Base-by-base conservation (phyloP, 2,888 invertebrate species). In the Tinea semifulvella region DNA sequence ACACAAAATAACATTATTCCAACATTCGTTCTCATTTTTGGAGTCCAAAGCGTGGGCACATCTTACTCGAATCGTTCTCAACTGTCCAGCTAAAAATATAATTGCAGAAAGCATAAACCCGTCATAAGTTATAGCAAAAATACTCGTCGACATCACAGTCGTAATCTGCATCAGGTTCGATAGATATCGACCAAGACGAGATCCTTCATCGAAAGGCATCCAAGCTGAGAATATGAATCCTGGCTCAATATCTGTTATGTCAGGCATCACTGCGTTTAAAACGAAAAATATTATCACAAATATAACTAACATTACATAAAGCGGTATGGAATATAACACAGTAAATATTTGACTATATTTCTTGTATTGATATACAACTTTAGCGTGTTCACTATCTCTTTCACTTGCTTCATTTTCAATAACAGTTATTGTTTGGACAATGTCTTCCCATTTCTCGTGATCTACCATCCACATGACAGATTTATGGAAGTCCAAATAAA, bases 71-170 rank as follows among this genome's bases (percentile, higher is more conserved):
- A 63, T 55, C 7, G 69, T 56, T 45, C 54, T 63, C 19, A 74
- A 52, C 48, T 74, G 74, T 11, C 70, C 72, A 25, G 64, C 59
- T 36, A 70, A 67, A 49, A 69, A 72, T 45, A 73, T 69, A 70
- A 74, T 68, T 2, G 66, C 57, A 0, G 68, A 55, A 0, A 65
- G 56, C 1, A 65, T 63, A 2, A 65, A 52, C 25, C 65, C 64
- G 43, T 74, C 73, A 72, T 71, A 74, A 8, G 57, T 55, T 3
- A 71, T 53, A 2, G 72, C 56, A 43, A 65, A 69, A 0, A 56
- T 52, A 40, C 64, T 68, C n/a, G 68, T 59, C 17, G 62, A 50
- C 14, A 63, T 45, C 5, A 69, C 72, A 4, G 68, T 45, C 1
- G 67, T 25, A 1, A 63, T 66, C 48, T 74, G 69, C 22, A 68